A percentile compares a stretch with the other conserved stretches of the same genome.
Conservation (phyloP, 2,113 vertebrate species). For the Trachemys scripta region DNA sequence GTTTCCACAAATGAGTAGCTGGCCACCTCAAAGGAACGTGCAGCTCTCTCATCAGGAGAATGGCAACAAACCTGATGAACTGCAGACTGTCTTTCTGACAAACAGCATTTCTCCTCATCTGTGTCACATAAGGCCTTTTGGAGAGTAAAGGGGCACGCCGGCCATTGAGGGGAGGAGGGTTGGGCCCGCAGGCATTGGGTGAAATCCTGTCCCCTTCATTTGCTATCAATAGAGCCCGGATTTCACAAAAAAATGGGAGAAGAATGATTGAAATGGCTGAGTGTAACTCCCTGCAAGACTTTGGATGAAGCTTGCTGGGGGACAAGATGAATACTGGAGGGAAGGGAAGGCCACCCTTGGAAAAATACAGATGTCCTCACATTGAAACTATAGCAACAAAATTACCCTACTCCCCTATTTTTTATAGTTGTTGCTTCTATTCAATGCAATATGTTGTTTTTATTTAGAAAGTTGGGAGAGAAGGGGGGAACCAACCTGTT, state of each 20-base stretch:
- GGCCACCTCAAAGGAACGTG: not conserved
- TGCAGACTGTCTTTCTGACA: not conserved
- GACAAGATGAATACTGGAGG: not conserved
- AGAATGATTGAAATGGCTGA: conserved; percentile 11
- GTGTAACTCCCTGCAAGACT: conserved; percentile 20
- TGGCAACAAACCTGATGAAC: not conserved
- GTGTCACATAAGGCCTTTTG: rapidly evolving
- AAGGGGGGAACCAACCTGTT: conserved; percentile 81
- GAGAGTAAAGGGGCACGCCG: rapidly evolving
- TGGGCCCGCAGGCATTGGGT: not conserved
- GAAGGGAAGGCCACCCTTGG: conserved; percentile 45
- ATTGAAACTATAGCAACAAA: conserved; percentile 63
- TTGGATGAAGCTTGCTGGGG: conserved; percentile 40
- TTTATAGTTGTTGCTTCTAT: conserved; percentile 76
- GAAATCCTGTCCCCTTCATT: not conserved
- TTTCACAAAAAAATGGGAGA: not conserved
- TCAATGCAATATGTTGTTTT: conserved; percentile 82
- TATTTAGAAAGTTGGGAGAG: conserved; percentile 56
- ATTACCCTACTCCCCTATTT: conserved; percentile 33
- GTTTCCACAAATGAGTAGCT: not conserved
- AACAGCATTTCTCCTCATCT: not conserved
- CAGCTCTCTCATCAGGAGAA: not conserved
- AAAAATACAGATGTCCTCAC: conserved; percentile 48
- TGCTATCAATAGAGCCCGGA: not conserved
- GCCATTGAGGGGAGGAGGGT: not conserved